A percentile compares a stretch with the other conserved stretches of the same genome.
phyloP scores from a whole-genome alignment of 1,140 invertebrate species.

The Halesus radiatus region DNA sequence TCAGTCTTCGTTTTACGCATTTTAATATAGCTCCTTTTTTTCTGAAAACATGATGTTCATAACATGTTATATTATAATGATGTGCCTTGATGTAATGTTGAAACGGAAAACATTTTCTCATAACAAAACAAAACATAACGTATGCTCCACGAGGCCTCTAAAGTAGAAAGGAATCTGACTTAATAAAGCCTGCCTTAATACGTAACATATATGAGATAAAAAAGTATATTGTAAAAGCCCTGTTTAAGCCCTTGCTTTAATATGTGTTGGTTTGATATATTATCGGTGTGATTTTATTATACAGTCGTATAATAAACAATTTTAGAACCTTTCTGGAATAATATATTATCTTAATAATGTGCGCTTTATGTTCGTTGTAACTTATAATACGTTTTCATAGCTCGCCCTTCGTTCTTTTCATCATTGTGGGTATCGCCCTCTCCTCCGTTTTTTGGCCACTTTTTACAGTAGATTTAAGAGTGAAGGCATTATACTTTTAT shows the following conservation, averaged over 20 bases:
- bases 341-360: slow-evolving; percentile 33
- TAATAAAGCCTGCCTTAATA: no score
- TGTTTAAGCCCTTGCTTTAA: background rate
- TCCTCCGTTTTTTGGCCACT: slow-evolving; percentile 6
- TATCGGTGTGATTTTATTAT: slow-evolving; percentile 30
- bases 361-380: slow-evolving; percentile 18
- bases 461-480: slow-evolving; percentile 34
- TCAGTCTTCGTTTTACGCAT: no score
- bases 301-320: slow-evolving; percentile 31
- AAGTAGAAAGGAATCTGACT: no score
- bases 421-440: background rate
- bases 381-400: slow-evolving; percentile 22
- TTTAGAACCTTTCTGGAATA: slow-evolving; percentile 18
- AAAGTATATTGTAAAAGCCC: no score
- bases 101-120: no score
- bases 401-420: background rate
- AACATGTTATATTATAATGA: no score
- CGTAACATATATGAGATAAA: no score
- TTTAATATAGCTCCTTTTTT: no score
- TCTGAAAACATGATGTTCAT: no score
- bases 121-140: no score
- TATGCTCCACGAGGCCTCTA: no score
- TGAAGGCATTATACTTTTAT: slow-evolving; percentile 14
- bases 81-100: no score
- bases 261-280: slow-evolving; percentile 26